Percentiles rank a stretch among this genome's conserved stretches.
These are phyloP conservation scores for Neria commutata DNA, from an alignment of 2,888 invertebrate genomes.

Conservation along the genomic window DNA sequence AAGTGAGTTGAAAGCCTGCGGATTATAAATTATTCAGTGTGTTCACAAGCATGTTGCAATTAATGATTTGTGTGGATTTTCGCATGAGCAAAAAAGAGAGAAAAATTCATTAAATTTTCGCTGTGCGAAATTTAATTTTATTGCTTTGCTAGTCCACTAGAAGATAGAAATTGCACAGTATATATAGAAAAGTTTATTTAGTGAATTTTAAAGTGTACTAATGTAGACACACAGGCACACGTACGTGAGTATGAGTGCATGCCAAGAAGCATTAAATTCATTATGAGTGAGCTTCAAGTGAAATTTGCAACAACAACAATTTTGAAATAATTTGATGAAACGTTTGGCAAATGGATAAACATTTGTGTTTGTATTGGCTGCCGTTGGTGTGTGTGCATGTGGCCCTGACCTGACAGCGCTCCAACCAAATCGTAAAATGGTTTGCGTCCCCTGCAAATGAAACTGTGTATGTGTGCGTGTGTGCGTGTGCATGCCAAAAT, in stretches of 20 bases:
- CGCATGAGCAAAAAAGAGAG: background rate
- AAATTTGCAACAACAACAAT: conserved; percentile 10
- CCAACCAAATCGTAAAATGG: background rate
- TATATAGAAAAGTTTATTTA: background rate
- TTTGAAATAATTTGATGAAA: conserved; percentile 2
- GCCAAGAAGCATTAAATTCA: conserved; percentile 21
- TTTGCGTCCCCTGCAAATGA: too few species aligned
- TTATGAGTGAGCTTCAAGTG: conserved; percentile 12
- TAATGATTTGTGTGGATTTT: background rate
- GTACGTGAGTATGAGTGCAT: background rate
- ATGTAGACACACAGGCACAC: background rate
- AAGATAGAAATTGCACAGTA: background rate
- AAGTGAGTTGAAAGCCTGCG: too few species aligned
- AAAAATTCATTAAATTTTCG: background rate
- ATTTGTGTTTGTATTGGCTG: background rate
- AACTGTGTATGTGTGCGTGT: too few species aligned
- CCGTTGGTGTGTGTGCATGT: background rate
- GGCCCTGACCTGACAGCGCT: conserved; percentile 11
- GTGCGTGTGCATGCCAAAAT: too few species aligned
- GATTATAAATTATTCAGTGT: too few species aligned
- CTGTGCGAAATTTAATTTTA: background rate
- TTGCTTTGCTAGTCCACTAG: background rate
- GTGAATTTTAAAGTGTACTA: background rate
- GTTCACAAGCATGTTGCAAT: too few species aligned
- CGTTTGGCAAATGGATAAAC: conserved; percentile 7